Percentiles rank a stretch among this genome's conserved stretches.
Conservation (phyloP, 2,113 vertebrate genomes). For the Hydrochoerus hydrochaeris region DNA sequence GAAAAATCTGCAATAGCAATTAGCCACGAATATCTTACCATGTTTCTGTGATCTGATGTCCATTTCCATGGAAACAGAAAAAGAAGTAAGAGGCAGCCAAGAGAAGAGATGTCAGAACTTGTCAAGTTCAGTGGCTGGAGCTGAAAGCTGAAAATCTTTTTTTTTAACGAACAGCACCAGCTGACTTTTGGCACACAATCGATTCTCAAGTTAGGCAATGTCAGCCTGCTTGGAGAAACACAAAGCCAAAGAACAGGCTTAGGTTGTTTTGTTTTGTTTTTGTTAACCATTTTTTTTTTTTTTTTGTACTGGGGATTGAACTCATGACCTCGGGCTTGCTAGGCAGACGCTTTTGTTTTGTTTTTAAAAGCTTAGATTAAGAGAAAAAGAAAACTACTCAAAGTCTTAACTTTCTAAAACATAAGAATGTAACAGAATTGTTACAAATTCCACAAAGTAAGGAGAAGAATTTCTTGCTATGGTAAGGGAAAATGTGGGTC, state of each 20-base stretch:
- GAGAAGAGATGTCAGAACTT: slow-evolving; percentile 78
- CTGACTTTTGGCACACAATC: slow-evolving; percentile 70
- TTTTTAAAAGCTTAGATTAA: slow-evolving; percentile 49
- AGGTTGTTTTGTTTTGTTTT: slow-evolving; percentile 8
- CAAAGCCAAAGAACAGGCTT: slow-evolving; percentile 56
- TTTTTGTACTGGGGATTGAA: too few species aligned
- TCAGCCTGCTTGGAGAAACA: slow-evolving; percentile 63
- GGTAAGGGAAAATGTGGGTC: neutral
- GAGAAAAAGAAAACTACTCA: neutral
- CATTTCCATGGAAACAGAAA: slow-evolving; percentile 83
- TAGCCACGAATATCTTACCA: slow-evolving; percentile 69
- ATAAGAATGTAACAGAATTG: neutral
- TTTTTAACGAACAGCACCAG: slow-evolving; percentile 60
- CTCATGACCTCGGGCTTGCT: too few species aligned
- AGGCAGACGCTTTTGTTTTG: slow-evolving; percentile 50
- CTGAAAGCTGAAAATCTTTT: slow-evolving; percentile 63
- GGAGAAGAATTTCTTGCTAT: slow-evolving; percentile 18
- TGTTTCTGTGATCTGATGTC: slow-evolving; percentile 78
- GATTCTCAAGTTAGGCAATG: slow-evolving; percentile 65
- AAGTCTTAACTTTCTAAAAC: slow-evolving; percentile 60
- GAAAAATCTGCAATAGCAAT: slow-evolving; percentile 74
- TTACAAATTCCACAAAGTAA: slow-evolving; percentile 44
- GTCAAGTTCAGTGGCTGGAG: slow-evolving; percentile 70
- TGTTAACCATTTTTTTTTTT: too few species aligned
- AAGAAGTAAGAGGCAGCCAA: slow-evolving; percentile 74